Evolutionary conservation across 2,888 invertebrate genomes (phyloP).

Genomic region (Drosophila anomalata): DNA sequence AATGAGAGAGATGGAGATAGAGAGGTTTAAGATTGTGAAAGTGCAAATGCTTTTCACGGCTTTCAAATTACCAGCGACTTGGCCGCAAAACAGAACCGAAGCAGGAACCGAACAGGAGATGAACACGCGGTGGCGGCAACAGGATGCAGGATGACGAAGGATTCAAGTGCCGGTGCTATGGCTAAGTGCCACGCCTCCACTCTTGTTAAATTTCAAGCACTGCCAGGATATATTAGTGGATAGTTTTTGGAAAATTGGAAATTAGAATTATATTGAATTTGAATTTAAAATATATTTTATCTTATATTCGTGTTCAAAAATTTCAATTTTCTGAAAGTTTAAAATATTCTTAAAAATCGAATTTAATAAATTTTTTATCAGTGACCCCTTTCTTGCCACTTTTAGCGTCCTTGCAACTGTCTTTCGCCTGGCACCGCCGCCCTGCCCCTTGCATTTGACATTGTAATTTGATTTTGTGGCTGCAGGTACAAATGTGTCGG

Average conservation of each 20-base stretch:
- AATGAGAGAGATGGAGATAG: too few species aligned
- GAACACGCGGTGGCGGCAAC: slow-evolving; percentile 4
- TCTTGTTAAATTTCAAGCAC: neutral
- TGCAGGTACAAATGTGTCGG: slow-evolving; percentile 48
- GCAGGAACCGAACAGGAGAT: neutral
- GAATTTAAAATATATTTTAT: too few species aligned
- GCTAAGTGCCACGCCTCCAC: slow-evolving; percentile 15
- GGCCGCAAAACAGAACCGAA: slow-evolving; percentile 14
- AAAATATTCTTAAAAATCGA: too few species aligned
- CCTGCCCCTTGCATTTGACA: slow-evolving; percentile 18
- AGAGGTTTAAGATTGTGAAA: slow-evolving; percentile 29
- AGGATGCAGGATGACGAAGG: neutral
- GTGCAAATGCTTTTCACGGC: slow-evolving; percentile 60
- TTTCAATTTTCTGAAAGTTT: too few species aligned
- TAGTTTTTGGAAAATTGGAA: too few species aligned
- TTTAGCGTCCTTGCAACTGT: neutral
- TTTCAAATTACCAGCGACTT: slow-evolving; percentile 58
- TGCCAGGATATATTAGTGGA: too few species aligned
- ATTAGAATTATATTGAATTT: too few species aligned
- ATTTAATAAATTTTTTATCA: neutral
- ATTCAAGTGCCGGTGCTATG: slow-evolving; percentile 20
- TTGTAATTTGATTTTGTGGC: slow-evolving; percentile 70
- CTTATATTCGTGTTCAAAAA: too few species aligned
- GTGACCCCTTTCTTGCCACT: neutral
- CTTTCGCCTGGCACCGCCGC: neutral